A percentile compares a stretch with the other conserved stretches of the same genome.
Evolutionary conservation across 1,140 invertebrate species (phyloP).

Genomic region (Meloidogyne exigua): DNA sequence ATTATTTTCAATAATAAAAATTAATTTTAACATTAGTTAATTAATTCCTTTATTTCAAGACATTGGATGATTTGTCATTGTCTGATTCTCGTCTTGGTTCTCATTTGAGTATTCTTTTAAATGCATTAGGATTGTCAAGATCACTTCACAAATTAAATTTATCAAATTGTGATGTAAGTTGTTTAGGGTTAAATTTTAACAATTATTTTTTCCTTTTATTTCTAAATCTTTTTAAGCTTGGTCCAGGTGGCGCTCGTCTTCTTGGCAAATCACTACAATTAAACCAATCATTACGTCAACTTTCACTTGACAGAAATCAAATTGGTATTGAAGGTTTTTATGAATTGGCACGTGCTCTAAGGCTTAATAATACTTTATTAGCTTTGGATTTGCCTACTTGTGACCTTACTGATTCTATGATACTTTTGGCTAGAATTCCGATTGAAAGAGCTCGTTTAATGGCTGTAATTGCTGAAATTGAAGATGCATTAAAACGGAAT

Average conservation of each 20-base stretch:
- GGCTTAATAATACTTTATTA: conserved; percentile 26
- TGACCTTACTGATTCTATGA: conserved; percentile 20
- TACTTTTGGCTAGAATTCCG: conserved; percentile 1
- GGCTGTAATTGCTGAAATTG: conserved; percentile 24
- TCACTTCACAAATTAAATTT: conserved; percentile 50
- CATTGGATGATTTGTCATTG: conserved; percentile 54
- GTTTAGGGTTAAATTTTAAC: not conserved
- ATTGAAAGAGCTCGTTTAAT: conserved; percentile 17
- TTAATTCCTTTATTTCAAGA: conserved; percentile 42
- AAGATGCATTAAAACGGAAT: conserved; percentile 22
- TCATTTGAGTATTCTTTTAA: conserved; percentile 52
- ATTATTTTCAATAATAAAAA: not conserved
- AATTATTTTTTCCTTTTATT: too few relatives aligned
- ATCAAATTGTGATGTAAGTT: conserved; percentile 55
- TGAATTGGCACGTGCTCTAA: conserved; percentile 54
- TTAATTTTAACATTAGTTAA: conserved; percentile 1
- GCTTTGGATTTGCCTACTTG: conserved; percentile 12
- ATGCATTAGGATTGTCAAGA: conserved; percentile 52
- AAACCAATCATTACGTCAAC: conserved; percentile 45
- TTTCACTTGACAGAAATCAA: conserved; percentile 59
- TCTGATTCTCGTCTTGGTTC: conserved; percentile 51
- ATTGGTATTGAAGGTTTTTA: conserved; percentile 57
- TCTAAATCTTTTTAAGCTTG: conserved; percentile 39
- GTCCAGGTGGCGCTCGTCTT: conserved; percentile 55
- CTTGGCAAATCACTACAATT: conserved; percentile 60